Evolutionary conservation across 2,113 vertebrate species (phyloP).

Genomic region (Pelodiscus sinensis): DNA sequence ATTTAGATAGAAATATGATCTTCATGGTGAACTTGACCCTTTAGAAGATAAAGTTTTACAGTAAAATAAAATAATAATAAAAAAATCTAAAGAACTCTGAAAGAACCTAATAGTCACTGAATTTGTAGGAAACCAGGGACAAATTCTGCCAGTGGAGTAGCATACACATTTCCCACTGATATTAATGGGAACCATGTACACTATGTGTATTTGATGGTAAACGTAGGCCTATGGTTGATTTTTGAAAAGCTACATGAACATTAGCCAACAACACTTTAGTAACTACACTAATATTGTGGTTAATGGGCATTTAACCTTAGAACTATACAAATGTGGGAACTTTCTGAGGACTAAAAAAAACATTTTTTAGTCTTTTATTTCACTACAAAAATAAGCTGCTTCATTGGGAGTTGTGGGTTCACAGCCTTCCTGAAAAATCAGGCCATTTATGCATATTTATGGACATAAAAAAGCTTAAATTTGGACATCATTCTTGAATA

Average conservation of each 20-base stretch:
- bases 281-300: neutral
- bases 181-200: neutral
- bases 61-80: neutral
- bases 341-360: neutral
- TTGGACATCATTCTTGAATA: neutral
- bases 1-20: neutral
- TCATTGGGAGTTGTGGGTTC: neutral
- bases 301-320: neutral
- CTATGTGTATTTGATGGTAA: neutral
- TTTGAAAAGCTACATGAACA: neutral
- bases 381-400: neutral
- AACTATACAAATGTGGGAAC: neutral
- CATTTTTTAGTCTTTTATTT: neutral
- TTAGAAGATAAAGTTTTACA: neutral
- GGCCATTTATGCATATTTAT: neutral
- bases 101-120: neutral
- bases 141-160: neutral
- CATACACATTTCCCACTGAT: neutral
- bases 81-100: neutral
- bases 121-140: neutral
- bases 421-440: neutral
- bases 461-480: neutral
- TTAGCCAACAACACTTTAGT: neutral
- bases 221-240: neutral
- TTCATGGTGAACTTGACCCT: neutral